Percentiles rank a stretch among this genome's conserved stretches.
phyloP scores from a whole-genome alignment of 1,140 invertebrate genomes.

The Drosophila fuyamai region DNA sequence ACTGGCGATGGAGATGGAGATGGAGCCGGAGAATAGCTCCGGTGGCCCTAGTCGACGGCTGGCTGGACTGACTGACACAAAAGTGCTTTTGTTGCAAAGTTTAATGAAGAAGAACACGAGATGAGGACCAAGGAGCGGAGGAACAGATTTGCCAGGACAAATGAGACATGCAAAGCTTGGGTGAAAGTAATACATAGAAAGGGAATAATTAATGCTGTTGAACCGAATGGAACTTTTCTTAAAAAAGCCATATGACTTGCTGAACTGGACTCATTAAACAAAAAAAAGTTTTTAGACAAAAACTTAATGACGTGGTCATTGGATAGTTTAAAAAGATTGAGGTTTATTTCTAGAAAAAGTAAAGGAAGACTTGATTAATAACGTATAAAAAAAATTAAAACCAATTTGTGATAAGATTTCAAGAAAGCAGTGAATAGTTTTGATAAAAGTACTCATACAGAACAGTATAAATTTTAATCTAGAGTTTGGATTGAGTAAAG shows the following conservation, averaged over 20 bases:
- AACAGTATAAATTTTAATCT: too few relatives aligned
- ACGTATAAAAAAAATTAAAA: too few relatives aligned
- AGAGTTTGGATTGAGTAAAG: too few relatives aligned
- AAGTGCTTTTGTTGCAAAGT: slow-evolving; percentile 80
- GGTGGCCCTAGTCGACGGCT: slow-evolving; percentile 24
- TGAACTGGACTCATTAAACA: background rate
- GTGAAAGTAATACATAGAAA: slow-evolving; percentile 26
- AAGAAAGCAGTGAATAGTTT: too few relatives aligned
- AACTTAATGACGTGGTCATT: background rate
- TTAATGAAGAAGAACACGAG: slow-evolving; percentile 55
- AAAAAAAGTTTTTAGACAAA: background rate
- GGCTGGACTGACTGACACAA: slow-evolving; percentile 72
- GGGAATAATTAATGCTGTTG: slow-evolving; percentile 19
- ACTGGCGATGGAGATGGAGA: slow-evolving; percentile 54
- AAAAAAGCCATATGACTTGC: slow-evolving; percentile 3
- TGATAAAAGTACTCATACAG: too few relatives aligned
- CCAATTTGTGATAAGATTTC: too few relatives aligned
- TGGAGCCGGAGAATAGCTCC: slow-evolving; percentile 60
- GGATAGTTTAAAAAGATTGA: background rate
- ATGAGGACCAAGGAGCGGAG: slow-evolving; percentile 4
- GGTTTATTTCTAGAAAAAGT: background rate
- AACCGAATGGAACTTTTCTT: slow-evolving; percentile 10
- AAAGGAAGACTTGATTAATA: too few relatives aligned
- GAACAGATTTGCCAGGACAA: slow-evolving; percentile 22
- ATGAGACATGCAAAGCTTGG: slow-evolving; percentile 27